These are phyloP conservation scores for Holothuria scabra DNA, from an alignment of 53 echinoderm and acorn worm species.

Conservation along the genomic window DNA sequence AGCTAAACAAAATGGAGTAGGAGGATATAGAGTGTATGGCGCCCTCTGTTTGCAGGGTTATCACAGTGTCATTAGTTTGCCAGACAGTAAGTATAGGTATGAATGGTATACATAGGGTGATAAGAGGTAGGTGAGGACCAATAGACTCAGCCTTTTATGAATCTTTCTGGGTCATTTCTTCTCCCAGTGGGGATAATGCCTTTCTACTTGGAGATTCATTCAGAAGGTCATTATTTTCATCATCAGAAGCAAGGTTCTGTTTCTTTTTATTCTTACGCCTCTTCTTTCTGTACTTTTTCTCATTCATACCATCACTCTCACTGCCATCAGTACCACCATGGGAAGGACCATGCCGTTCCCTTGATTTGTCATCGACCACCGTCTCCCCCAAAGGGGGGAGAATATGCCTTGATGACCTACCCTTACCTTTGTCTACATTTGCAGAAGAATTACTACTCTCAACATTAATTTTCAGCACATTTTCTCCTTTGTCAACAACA, in stretches of 20 bases:
- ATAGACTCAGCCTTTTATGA: no score
- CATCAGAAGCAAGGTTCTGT: slow-evolving; percentile 27
- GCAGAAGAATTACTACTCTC: slow-evolving; percentile 18
- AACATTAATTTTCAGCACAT: not conserved
- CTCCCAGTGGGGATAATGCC: not conserved
- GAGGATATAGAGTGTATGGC: no score
- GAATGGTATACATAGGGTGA: no score
- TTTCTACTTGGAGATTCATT: not conserved
- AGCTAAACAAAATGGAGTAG: no score
- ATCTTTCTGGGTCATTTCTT: not conserved
- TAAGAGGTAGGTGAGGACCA: no score
- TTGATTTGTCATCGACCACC: slow-evolving; percentile 12
- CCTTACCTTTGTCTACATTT: no score
- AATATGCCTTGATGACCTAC: slow-evolving; percentile 28
- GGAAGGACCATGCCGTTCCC: not conserved
- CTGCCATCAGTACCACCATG: slow-evolving; percentile 29
- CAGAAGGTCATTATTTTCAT: slow-evolving; percentile 39
- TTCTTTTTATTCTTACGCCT: slow-evolving; percentile 49
- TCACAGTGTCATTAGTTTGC: no score
- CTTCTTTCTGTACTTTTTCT: slow-evolving; percentile 27
- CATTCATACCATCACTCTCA: slow-evolving; percentile 20
- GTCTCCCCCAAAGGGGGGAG: slow-evolving; percentile 4
- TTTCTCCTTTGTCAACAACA: not conserved
- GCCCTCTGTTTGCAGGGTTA: no score
- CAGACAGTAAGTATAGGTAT: no score